Conservation (phyloP, 2,113 vertebrate species). For the Mellivora capensis region DNA sequence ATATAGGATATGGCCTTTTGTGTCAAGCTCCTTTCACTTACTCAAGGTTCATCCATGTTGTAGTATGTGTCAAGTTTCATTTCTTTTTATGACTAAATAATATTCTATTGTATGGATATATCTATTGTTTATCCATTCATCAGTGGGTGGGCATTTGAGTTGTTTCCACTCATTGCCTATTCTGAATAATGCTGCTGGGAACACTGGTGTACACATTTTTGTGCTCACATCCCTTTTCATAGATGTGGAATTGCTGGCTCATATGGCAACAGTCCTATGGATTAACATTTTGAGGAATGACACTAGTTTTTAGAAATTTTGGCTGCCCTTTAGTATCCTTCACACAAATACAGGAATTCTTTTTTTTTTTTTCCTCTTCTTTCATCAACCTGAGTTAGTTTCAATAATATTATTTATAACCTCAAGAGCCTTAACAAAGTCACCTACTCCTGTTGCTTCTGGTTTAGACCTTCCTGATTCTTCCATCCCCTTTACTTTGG, state of each 20-base stretch:
- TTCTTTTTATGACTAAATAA: constrained; percentile 9
- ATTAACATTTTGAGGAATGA: constrained; percentile 22
- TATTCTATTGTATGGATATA: background rate
- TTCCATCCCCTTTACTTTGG: background rate
- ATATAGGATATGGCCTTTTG: background rate
- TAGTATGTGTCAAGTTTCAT: background rate
- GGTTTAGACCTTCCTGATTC: background rate
- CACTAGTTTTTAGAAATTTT: constrained; percentile 17
- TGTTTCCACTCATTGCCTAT: background rate
- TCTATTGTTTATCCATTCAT: background rate
- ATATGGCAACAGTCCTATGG: background rate
- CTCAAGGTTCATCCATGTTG: background rate
- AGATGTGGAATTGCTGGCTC: background rate
- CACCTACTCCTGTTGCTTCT: background rate
- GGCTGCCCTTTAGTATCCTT: background rate
- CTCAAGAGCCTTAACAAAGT: background rate
- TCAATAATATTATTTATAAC: background rate
- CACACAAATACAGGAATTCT: background rate
- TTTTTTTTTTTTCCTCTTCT: background rate
- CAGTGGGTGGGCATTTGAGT: background rate
- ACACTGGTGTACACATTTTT: background rate
- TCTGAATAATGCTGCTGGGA: background rate
- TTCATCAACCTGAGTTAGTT: background rate
- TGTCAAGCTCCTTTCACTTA: constrained; percentile 26
- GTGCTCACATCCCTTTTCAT: background rate